These are phyloP conservation scores for Charadrius vociferus DNA, from an alignment of 2,113 vertebrate genomes.

Conservation along the genomic window DNA sequence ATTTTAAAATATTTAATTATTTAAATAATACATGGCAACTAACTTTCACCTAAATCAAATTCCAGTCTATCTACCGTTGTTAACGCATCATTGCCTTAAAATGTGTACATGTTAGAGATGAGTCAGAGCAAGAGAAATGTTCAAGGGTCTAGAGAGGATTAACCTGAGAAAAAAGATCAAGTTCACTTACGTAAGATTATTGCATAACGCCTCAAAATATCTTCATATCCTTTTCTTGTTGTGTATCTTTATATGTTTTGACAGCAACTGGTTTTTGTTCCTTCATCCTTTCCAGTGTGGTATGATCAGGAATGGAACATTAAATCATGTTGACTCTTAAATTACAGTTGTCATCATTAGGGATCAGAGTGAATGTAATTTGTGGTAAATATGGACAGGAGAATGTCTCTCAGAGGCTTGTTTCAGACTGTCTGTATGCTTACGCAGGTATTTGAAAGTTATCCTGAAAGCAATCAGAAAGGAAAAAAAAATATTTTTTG, in stretches of 20 bases:
- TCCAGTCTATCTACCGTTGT: neutral
- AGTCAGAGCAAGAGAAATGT: conserved; percentile 24
- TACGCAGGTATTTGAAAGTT: neutral
- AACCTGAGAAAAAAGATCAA: conserved; percentile 42
- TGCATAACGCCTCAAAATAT: conserved; percentile 51
- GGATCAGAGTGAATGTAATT: neutral
- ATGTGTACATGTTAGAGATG: neutral
- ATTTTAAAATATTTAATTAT: conserved; percentile 58
- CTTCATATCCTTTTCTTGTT: neutral
- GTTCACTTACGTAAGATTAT: conserved; percentile 45
- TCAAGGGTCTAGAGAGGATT: conserved; percentile 34
- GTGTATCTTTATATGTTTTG: neutral
- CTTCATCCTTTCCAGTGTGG: neutral
- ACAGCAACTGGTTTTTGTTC: conserved; percentile 10
- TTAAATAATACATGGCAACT: conserved; percentile 51
- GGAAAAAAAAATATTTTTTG: neutral
- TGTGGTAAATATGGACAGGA: neutral
- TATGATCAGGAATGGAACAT: neutral
- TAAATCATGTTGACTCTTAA: neutral
- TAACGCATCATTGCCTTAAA: conserved; percentile 23
- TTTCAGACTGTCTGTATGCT: neutral
- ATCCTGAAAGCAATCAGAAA: neutral
- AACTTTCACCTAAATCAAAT: conserved; percentile 15
- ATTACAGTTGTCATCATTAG: neutral
- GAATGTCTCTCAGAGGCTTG: neutral